These are phyloP conservation scores for Cantharis nigra DNA, from an alignment of 2,888 invertebrate genomes.

Conservation along the genomic window DNA sequence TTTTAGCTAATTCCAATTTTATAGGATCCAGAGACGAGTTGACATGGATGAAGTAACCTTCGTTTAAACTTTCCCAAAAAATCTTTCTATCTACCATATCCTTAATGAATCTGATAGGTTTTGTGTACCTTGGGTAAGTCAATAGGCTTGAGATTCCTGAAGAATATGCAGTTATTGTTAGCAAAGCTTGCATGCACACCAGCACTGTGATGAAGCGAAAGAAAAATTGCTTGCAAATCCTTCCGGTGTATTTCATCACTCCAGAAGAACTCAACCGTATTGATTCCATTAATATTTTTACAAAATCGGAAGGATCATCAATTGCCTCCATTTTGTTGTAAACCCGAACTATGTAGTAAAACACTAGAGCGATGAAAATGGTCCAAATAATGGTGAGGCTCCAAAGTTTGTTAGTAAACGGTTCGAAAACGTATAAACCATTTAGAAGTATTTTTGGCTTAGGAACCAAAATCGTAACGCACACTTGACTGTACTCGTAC, in stretches of 20 bases:
- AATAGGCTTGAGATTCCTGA: neutral
- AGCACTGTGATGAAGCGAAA: neutral
- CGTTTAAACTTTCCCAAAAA: neutral
- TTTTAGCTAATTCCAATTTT: neutral
- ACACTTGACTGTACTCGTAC: neutral
- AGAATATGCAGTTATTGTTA: neutral
- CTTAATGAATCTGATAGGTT: neutral
- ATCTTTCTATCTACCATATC: neutral
- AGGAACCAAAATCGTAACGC: neutral
- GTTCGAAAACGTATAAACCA: neutral
- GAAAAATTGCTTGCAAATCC: neutral
- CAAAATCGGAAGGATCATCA: neutral
- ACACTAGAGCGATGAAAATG: neutral
- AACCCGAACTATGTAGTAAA: neutral
- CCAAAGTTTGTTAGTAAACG: neutral
- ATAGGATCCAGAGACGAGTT: neutral
- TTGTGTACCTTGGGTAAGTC: neutral
- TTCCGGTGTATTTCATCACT: neutral
- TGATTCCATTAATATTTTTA: neutral
- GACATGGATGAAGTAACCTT: neutral
- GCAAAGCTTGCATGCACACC: neutral
- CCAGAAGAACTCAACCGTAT: neutral
- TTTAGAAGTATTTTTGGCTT: neutral
- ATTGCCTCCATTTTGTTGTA: neutral
- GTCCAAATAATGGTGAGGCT: neutral